A percentile compares a stretch with the other conserved stretches of the same genome.
These are phyloP conservation scores for Pararge aegeria DNA, from an alignment of 1,140 invertebrate species.

Conservation along the genomic window DNA sequence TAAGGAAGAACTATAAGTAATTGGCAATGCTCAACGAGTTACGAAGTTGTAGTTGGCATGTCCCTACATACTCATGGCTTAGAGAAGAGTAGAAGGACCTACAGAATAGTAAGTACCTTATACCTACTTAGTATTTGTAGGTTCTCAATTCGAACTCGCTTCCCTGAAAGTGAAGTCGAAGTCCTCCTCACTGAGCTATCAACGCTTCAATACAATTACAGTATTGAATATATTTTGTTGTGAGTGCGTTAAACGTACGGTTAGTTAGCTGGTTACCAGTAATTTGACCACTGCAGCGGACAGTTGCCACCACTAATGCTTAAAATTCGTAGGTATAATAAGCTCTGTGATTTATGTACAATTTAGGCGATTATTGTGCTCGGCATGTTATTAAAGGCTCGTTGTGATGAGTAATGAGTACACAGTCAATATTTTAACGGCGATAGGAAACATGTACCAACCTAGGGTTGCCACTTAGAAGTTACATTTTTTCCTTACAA, in stretches of 20 bases:
- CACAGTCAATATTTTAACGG: constrained; percentile 36
- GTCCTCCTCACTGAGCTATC: too few species aligned
- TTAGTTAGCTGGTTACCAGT: background rate
- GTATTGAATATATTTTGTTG: background rate
- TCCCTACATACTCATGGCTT: too few species aligned
- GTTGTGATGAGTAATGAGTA: constrained; percentile 17
- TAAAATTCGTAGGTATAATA: background rate
- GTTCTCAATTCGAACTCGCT: too few species aligned
- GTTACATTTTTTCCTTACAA: background rate
- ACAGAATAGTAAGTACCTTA: too few species aligned
- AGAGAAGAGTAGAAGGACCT: too few species aligned
- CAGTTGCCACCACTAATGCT: background rate
- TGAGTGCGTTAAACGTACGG: background rate
- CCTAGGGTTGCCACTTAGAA: constrained; percentile 1
- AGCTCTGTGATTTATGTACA: constrained; percentile 19
- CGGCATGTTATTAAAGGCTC: background rate
- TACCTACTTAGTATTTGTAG: too few species aligned
- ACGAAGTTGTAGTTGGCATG: too few species aligned
- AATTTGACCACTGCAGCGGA: background rate
- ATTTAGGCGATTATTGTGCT: constrained; percentile 7
- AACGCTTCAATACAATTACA: too few species aligned
- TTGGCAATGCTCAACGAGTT: too few species aligned
- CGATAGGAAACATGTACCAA: constrained; percentile 34
- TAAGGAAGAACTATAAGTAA: too few species aligned
- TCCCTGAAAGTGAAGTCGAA: too few species aligned